Evolutionary conservation across 1,140 invertebrate species (phyloP).

Genomic region (Drosophila azteca): DNA sequence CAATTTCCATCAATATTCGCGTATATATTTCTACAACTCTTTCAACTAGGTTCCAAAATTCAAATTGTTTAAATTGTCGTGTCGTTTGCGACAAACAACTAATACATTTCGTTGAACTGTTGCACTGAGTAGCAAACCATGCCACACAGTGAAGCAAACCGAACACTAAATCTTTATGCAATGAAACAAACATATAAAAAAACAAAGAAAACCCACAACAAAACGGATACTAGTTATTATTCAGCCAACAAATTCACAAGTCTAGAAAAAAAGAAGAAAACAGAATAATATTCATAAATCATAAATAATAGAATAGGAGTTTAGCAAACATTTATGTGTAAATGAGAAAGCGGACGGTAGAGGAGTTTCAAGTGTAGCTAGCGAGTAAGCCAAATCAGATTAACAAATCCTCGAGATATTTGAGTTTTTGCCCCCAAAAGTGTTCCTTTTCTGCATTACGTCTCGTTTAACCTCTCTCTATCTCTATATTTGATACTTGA

Average conservation of each 20-base stretch:
- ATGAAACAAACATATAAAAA: constrained; percentile 47
- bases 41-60: constrained; percentile 47
- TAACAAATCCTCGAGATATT: constrained; percentile 29
- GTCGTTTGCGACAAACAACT: constrained; percentile 17
- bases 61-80: constrained; percentile 38
- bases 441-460: constrained; percentile 16
- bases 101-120: constrained; percentile 55
- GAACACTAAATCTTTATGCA: constrained; percentile 55
- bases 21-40: constrained; percentile 8
- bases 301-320: constrained; percentile 43
- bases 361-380: constrained; percentile 60
- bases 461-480: constrained; percentile 23
- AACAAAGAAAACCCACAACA: constrained; percentile 13
- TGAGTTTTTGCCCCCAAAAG: constrained; percentile 22
- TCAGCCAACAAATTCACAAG: constrained; percentile 38
- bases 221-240: constrained; percentile 68
- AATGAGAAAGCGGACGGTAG: constrained; percentile 23
- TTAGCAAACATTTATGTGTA: constrained; percentile 47
- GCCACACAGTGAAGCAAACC: constrained; percentile 22
- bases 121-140: constrained; percentile 26
- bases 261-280: constrained; percentile 17
- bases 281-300: constrained; percentile 25
- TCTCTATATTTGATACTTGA: constrained; percentile 6
- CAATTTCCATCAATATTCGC: constrained; percentile 27
- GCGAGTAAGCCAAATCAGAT: constrained; percentile 59